phyloP scores from a whole-genome alignment of 1,140 invertebrate species.

The Papilio polyxenes region DNA sequence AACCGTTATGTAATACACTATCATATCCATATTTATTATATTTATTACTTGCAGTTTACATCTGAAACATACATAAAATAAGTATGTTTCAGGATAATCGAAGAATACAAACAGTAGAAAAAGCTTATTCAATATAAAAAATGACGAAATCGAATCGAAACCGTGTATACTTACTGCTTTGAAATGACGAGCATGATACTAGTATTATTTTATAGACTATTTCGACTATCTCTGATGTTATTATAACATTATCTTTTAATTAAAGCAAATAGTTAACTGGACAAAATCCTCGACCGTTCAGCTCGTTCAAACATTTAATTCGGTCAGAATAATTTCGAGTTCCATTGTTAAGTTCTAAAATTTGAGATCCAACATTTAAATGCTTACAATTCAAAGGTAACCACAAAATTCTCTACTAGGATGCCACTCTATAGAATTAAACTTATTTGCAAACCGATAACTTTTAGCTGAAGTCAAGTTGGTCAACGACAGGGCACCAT shows the following conservation, averaged over 20 bases:
- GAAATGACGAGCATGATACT: background rate
- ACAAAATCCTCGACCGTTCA: slow-evolving; percentile 74
- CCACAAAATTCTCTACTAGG: slow-evolving; percentile 76
- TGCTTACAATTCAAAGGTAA: slow-evolving; percentile 78
- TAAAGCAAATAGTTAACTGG: slow-evolving; percentile 66
- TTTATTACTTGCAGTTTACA: no score
- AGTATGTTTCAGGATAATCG: no score
- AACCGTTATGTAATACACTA: background rate
- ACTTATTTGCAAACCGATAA: slow-evolving; percentile 77
- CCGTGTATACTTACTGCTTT: background rate
- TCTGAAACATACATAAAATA: no score
- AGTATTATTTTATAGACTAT: background rate
- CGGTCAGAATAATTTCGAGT: slow-evolving; percentile 76
- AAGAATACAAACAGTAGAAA: no score
- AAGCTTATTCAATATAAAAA: no score
- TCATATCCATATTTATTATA: background rate
- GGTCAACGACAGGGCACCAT: slow-evolving; percentile 52
- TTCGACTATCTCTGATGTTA: background rate
- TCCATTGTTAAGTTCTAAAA: slow-evolving; percentile 77
- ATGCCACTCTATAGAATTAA: slow-evolving; percentile 67
- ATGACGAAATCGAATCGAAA: background rate
- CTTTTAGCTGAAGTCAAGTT: slow-evolving; percentile 64
- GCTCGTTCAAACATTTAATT: slow-evolving; percentile 73
- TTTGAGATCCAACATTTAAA: slow-evolving; percentile 75
- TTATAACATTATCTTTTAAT: slow-evolving; percentile 13